Percentiles rank a stretch among this genome's conserved stretches.
phyloP scores from a whole-genome alignment of 37 sponge, comb jelly and placozoan genomes.

The Mnemiopsis leidyi region DNA sequence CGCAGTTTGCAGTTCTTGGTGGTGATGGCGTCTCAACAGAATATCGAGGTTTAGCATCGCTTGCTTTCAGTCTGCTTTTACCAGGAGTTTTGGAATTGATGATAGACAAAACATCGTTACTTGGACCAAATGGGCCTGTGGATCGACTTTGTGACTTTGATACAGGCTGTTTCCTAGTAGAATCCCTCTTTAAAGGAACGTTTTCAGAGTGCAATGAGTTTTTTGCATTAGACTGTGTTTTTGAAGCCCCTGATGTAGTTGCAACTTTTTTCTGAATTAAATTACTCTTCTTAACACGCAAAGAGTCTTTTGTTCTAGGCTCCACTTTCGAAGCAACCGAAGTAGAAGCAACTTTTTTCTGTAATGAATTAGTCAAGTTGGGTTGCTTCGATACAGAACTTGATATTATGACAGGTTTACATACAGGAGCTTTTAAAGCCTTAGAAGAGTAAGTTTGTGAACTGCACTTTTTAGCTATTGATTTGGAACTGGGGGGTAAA shows the following conservation, averaged over 20 bases:
- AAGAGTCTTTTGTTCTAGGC: background rate
- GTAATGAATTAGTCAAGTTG: background rate
- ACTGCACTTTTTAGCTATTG: background rate
- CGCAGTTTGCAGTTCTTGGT: background rate
- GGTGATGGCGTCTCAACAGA: slow-evolving; percentile 57
- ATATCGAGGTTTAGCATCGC: slow-evolving; percentile 1
- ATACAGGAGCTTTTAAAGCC: background rate
- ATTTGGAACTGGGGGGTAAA: too few relatives aligned
- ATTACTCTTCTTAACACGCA: background rate
- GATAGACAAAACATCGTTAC: background rate
- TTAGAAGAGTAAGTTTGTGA: too few relatives aligned
- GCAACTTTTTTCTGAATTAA: background rate
- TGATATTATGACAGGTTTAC: background rate
- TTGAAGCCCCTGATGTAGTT: background rate
- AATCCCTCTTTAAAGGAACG: background rate
- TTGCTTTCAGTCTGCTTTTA: background rate
- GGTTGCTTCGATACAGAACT: background rate
- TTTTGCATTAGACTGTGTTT: background rate
- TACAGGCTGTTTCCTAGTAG: background rate
- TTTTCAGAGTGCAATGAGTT: background rate
- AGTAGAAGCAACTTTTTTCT: background rate
- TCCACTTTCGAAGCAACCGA: background rate
- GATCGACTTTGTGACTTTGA: background rate
- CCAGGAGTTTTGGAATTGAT: slow-evolving; percentile 14
- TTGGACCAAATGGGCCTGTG: background rate